phyloP scores from a whole-genome alignment of 2,113 vertebrate genomes.

The Salvator merianae region DNA sequence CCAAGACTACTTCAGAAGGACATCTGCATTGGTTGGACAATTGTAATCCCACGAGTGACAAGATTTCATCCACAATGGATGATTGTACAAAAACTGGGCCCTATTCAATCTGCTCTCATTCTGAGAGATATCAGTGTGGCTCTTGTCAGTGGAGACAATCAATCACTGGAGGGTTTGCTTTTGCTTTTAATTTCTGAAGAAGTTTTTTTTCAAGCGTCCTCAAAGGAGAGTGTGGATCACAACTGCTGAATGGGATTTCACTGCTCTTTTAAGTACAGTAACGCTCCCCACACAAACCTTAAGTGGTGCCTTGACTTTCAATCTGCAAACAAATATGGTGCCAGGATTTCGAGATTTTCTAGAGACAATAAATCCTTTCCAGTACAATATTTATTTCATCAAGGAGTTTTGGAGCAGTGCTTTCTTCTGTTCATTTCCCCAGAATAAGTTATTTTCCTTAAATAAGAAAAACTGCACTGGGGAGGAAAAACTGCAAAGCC shows the following conservation, averaged over 20 bases:
- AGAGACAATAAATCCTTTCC: not conserved
- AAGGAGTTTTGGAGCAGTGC: not conserved
- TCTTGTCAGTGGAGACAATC: not conserved
- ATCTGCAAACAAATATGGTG: not conserved
- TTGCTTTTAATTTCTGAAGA: not conserved
- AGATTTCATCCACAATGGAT: no score
- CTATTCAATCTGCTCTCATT: fast-evolving
- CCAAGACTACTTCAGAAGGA: not conserved
- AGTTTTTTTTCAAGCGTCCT: fast-evolving
- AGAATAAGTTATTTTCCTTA: not conserved
- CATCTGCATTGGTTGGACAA: not conserved
- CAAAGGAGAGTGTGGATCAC: not conserved
- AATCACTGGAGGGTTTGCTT: not conserved
- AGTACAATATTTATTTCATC: not conserved
- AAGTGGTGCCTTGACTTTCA: not conserved
- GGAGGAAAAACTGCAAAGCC: no score
- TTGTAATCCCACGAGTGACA: not conserved
- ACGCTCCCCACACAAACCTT: not conserved
- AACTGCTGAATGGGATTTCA: not conserved
- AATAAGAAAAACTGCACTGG: no score
- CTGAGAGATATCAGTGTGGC: not conserved
- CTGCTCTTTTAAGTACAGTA: not conserved
- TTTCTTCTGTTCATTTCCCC: not conserved
- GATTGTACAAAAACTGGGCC: not conserved
- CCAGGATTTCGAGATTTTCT: not conserved